A percentile compares a stretch with the other conserved stretches of the same genome.
Conservation (phyloP, 2,888 invertebrate species). For the Scaptomyza tumidula region DNA sequence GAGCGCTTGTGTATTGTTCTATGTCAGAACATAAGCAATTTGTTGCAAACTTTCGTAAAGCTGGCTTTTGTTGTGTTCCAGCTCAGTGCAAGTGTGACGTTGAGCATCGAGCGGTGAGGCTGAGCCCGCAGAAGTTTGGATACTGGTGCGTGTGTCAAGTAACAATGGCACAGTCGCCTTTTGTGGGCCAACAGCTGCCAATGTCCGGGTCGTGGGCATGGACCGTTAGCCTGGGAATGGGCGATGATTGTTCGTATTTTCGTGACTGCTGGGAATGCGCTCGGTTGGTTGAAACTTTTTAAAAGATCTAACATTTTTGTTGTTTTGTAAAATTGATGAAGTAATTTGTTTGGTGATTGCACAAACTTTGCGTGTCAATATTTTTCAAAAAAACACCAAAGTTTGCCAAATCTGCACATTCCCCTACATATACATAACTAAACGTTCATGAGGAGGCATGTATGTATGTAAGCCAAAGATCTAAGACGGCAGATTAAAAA, state of each 20-base stretch:
- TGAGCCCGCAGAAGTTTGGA: conserved; percentile 46
- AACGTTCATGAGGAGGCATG: not conserved
- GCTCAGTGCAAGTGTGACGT: conserved; percentile 16
- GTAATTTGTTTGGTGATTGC: conserved; percentile 80
- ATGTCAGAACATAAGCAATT: conserved; percentile 74
- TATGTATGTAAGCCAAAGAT: conserved; percentile 3
- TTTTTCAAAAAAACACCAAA: conserved; percentile 61
- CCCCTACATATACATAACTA: not conserved
- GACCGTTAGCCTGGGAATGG: conserved; percentile 22
- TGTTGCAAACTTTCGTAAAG: conserved; percentile 74
- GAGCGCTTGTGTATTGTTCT: conserved; percentile 49
- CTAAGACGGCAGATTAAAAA: conserved; percentile 23
- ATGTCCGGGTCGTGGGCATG: conserved; percentile 16
- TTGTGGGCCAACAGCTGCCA: conserved; percentile 33
- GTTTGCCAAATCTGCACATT: conserved; percentile 36
- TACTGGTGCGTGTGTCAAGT: conserved; percentile 50
- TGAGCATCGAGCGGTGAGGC: conserved; percentile 12
- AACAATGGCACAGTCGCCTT: conserved; percentile 46
- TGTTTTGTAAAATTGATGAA: conserved; percentile 79
- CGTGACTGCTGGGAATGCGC: conserved; percentile 21
- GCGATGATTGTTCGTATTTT: conserved; percentile 35
- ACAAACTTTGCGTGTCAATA: conserved; percentile 79
- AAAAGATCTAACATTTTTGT: conserved; percentile 78
- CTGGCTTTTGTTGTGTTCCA: conserved; percentile 65
- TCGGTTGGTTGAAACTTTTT: conserved; percentile 61